Evolutionary conservation across 2,113 vertebrate species (phyloP), one percentile per base, ranked within the genome.

Genomic region (Stegostoma tigrinum): DNA sequence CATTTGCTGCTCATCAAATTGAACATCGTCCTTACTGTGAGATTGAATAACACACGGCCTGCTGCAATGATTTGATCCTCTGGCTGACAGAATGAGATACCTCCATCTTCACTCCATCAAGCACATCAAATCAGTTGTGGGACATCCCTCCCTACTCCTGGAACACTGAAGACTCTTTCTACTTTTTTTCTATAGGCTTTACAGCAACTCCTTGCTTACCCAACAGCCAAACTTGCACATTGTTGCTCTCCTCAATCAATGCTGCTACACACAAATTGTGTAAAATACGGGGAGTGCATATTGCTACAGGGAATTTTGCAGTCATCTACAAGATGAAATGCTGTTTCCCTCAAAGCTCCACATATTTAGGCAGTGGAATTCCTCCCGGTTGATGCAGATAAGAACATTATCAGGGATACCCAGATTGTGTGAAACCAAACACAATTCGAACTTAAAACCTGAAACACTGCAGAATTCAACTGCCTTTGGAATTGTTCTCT

Each of bases 41-140:
- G 67, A 70, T 70, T 45, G 12, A 42, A 27, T 45, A 94, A 70
- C 93, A 48, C 12, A 70, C 3, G 8, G 93, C 30, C 21, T 61
- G n/a, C 64, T 67, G n/a, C 94, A 95, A 95, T 19, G 94, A 72
- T 52, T 95, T 24, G 14, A 68, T 30, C 19, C 68, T 24, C 94
- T 48, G 94, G 68, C 94, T 95, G 94, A 68, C 42, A 72, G 52
- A 95, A 95, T 95, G 94, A 95, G 67, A 72, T 52, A 72, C 94
- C 42, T 95, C 68, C 94, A 75, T 34, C 94, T 66, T 48, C 42
- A 4, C 94, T 95, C 52, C 94, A 52, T 93, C 89, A 38, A 93
- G 67, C 94, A 52, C 68, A 30, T 70, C 93, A 45, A 38, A 83
- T 42, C 80, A 94, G 67, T 67, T 94, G 38, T 67, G 93, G 66